Evolutionary conservation across 2,888 invertebrate genomes (phyloP).

Genomic region (Habroteleia sp.): DNA sequence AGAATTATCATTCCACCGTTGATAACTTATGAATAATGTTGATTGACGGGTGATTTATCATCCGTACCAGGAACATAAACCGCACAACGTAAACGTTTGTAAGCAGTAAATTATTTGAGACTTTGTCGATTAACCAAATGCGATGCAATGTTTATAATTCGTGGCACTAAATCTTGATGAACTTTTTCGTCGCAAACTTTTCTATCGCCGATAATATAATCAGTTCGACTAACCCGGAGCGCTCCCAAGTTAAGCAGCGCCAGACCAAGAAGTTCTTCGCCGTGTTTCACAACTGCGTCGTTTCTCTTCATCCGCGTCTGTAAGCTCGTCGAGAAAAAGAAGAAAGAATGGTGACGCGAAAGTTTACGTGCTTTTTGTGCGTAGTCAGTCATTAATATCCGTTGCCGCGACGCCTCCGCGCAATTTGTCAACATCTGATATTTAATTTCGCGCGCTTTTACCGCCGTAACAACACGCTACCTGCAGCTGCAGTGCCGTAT

Average conservation of each 20-base stretch:
- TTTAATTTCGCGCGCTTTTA: constrained; percentile 80
- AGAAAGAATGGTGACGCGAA: constrained; percentile 71
- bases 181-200: constrained; percentile 39
- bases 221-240: constrained; percentile 45
- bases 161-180: constrained; percentile 23
- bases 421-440: constrained; percentile 81
- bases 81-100: too few species aligned
- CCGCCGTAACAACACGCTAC: constrained; percentile 67
- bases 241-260: constrained; percentile 51
- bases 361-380: constrained; percentile 78
- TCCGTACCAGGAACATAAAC: too few species aligned
- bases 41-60: too few species aligned
- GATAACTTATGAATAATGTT: too few species aligned
- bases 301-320: constrained; percentile 80
- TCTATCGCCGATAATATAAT: constrained; percentile 52
- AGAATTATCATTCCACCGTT: too few species aligned
- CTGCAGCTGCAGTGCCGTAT: constrained; percentile 62
- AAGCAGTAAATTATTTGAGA: too few species aligned
- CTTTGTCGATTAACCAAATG: constrained; percentile 15
- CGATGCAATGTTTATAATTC: constrained; percentile 27
- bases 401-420: constrained; percentile 79
- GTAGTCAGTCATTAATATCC: constrained; percentile 80
- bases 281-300: constrained; percentile 74
- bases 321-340: constrained; percentile 68
- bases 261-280: constrained; percentile 67